Evolutionary conservation across 2,113 vertebrate genomes (phyloP), one percentile per base, ranked within the genome.

Genomic region (Cyanistes caeruleus): DNA sequence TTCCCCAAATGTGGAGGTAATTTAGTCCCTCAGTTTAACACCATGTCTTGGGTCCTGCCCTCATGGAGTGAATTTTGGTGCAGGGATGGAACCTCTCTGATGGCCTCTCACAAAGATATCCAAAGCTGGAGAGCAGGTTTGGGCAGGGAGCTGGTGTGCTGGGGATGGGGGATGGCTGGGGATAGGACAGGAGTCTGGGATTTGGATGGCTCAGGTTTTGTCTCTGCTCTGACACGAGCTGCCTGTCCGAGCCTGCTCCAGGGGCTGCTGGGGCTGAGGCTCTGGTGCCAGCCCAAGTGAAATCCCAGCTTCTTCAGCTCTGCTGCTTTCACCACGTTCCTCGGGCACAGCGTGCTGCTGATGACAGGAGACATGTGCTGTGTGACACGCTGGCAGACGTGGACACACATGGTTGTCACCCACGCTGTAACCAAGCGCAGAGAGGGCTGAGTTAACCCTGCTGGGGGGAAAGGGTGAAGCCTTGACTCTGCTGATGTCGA

Each of bases 401-500:
- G 48, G 91, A 8, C 69, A n/a, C 60, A 7, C 2, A 1, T 9
- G 37, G 30, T 0, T 84, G 51, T 60, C 56, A n/a, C 89, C 83
- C 70, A 39, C 9, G 0, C 56, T 6, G 37, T 3, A 9, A 27
- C 74, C 56, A 27, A 16, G 6, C 0, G 0, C 20, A 11, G 24
- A 37, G 39, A n/a, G 43, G 28, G 70, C 41, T n/a, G 56, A 58
- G 41, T 33, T 25, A 11, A 64, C 46, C 60, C 55, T 53, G n/a
- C 5, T 3, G 4, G 7, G 18, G 41, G 52, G 31, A 70, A 51
- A 65, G 43, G 68, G 15, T 10, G 19, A 81, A 90, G 41, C n/a
- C 56, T 62, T 5, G 24, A 8, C 51, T 68, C 37, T 76, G 59
- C 30, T 76, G 78, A 1, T 41, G 23, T 3, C 1, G 3, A 7